Evolutionary conservation across 2,797 vertebrate species (phyloP).

Genomic region (Muscicapa striata): DNA sequence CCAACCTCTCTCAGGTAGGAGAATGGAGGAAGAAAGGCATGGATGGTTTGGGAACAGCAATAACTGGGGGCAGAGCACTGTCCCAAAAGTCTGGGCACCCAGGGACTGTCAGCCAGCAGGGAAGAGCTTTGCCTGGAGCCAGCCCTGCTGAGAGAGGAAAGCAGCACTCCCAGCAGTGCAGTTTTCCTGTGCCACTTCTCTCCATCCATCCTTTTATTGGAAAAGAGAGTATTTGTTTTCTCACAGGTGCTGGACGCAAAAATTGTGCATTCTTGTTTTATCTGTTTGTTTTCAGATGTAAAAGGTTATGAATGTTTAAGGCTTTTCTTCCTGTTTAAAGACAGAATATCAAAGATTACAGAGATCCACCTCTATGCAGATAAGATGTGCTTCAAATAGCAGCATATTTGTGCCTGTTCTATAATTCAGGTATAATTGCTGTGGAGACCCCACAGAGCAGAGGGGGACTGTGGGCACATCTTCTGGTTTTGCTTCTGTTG

Average conservation of each 20-base stretch:
- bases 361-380: not conserved
- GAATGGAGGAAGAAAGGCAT: accelerated
- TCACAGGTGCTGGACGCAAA: not conserved
- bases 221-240: not conserved
- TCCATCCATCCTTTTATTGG: not conserved
- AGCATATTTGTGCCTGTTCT: not conserved
- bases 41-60: not conserved
- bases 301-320: not conserved
- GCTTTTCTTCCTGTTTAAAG: not conserved
- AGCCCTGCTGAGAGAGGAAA: not conserved
- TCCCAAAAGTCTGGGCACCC: not conserved
- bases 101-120: not conserved
- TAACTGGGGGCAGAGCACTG: accelerated
- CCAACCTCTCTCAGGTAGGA: not conserved
- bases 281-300: conserved; percentile 3
- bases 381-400: not conserved
- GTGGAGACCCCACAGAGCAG: not conserved
- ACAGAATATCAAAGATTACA: not conserved
- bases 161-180: accelerated
- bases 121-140: not conserved
- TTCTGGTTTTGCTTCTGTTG: not conserved
- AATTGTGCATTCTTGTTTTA: not conserved
- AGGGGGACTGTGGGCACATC: not conserved
- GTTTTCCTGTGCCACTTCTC: not conserved
- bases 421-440: not conserved